These are phyloP conservation scores for Tetheella fluctuosa DNA, from an alignment of 2,888 invertebrate genomes.

Conservation along the genomic window DNA sequence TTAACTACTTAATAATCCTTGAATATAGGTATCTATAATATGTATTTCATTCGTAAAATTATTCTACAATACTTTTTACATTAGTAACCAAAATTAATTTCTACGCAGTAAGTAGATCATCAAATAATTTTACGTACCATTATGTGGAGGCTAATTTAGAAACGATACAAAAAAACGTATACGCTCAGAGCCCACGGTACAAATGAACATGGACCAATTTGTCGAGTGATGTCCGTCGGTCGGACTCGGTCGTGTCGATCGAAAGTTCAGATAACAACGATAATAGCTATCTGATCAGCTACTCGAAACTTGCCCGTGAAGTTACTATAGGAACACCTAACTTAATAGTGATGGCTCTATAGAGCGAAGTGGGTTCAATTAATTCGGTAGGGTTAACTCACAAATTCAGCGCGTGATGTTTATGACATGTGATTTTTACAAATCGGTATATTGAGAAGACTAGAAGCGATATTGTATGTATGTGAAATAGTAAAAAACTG, in stretches of 20 bases:
- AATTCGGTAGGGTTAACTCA: background rate
- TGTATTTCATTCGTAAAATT: no score
- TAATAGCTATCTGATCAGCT: constrained; percentile 62
- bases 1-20: background rate
- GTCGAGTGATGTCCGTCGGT: constrained; percentile 42
- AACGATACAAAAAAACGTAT: constrained; percentile 2
- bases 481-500: no score
- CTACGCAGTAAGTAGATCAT: background rate
- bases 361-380: background rate
- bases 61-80: no score
- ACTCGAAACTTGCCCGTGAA: constrained; percentile 51
- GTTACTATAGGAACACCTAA: constrained; percentile 21
- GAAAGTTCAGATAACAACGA: constrained; percentile 59
- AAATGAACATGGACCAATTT: constrained; percentile 54
- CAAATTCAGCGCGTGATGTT: background rate
- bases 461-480: no score
- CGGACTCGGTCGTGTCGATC: constrained; percentile 61
- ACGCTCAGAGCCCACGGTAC: constrained; percentile 24
- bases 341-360: constrained; percentile 8
- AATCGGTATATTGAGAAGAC: no score
- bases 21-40: no score
- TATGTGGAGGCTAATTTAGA: background rate
- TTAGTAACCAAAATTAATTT: background rate
- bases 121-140: background rate
- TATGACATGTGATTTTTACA: background rate